These are phyloP conservation scores for Aricia agestis DNA, from an alignment of 1,140 invertebrate genomes.

Conservation along the genomic window DNA sequence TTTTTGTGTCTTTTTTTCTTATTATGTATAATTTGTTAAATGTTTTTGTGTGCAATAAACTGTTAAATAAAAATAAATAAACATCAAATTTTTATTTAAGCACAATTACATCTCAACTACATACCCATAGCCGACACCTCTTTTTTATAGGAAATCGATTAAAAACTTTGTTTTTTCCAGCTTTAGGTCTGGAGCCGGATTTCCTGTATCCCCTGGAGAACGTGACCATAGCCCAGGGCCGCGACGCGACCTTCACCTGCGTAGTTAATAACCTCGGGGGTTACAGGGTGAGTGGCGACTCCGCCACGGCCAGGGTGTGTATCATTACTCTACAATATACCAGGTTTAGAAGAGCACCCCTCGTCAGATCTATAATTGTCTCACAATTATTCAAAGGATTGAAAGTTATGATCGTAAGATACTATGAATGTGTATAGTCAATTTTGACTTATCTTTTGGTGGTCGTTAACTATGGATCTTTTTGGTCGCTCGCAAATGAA, in stretches of 20 bases:
- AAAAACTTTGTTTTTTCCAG: constrained; percentile 48
- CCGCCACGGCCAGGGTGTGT: constrained; percentile 87
- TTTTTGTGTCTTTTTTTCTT: too few relatives aligned
- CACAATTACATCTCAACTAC: too few relatives aligned
- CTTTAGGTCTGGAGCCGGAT: constrained; percentile 84
- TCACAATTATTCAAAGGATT: background rate
- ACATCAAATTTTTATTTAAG: too few relatives aligned
- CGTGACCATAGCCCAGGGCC: constrained; percentile 89
- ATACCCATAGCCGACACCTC: too few relatives aligned
- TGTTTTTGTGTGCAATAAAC: too few relatives aligned
- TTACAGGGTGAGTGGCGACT: constrained; percentile 94
- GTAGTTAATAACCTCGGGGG: constrained; percentile 93
- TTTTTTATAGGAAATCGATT: too few relatives aligned
- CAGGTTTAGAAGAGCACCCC: constrained; percentile 64
- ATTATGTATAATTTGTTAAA: too few relatives aligned
- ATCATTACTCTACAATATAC: constrained; percentile 75
- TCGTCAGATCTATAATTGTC: constrained; percentile 58
- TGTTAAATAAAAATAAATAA: too few relatives aligned
- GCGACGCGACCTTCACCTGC: constrained; percentile 92
- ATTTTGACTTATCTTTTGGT: background rate
- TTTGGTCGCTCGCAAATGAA: too few relatives aligned
- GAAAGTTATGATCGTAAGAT: background rate
- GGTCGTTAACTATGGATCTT: too few relatives aligned
- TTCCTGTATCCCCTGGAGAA: constrained; percentile 91
- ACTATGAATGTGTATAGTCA: background rate